These are phyloP conservation scores for Selene dorsalis DNA, from an alignment of 2,797 vertebrate species.

Conservation along the genomic window DNA sequence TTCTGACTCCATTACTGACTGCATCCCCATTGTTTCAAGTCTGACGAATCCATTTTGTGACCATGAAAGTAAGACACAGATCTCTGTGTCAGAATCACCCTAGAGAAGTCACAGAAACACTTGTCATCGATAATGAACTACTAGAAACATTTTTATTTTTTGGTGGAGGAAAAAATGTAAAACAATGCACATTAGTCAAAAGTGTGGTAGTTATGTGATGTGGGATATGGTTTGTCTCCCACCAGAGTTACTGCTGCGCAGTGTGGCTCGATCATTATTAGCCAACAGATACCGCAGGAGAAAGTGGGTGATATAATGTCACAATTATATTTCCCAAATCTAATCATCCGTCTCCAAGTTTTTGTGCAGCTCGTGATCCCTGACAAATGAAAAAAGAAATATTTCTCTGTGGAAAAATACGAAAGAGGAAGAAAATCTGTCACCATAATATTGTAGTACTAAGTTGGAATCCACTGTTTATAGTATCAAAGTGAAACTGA, in stretches of 20 bases:
- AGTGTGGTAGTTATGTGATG: constrained; percentile 6
- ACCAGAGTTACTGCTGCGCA: background rate
- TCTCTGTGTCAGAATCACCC: constrained; percentile 13
- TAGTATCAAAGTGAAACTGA: background rate
- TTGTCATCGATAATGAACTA: background rate
- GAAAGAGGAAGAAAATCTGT: background rate
- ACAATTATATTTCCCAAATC: constrained; percentile 28
- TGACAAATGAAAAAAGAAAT: background rate
- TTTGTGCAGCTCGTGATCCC: constrained; percentile 3
- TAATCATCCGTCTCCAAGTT: constrained; percentile 7
- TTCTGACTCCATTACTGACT: background rate
- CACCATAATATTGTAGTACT: background rate
- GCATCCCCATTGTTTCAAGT: constrained; percentile 35
- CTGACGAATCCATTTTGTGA: constrained; percentile 27
- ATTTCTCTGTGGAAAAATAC: background rate
- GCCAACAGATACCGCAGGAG: background rate
- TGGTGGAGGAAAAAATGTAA: background rate
- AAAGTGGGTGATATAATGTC: background rate
- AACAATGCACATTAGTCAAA: constrained; percentile 21
- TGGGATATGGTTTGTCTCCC: background rate
- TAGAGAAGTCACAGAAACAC: constrained; percentile 12
- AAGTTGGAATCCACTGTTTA: background rate
- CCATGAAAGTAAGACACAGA: constrained; percentile 38
- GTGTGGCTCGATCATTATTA: background rate
- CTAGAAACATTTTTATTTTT: constrained; percentile 8